These are phyloP conservation scores for Lymantria monacha DNA, from an alignment of 2,888 invertebrate genomes.

Conservation along the genomic window DNA sequence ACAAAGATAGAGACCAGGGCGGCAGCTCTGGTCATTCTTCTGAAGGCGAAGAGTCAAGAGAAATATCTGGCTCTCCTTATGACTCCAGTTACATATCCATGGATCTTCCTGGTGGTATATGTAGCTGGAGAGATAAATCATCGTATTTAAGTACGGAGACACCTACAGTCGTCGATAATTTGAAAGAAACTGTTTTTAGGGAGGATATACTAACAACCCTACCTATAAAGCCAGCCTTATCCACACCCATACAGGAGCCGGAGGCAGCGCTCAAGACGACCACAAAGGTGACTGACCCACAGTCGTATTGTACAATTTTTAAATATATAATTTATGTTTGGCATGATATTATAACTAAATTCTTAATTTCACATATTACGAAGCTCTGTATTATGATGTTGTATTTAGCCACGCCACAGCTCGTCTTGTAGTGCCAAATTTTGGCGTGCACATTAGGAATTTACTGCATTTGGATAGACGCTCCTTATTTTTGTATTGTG, in stretches of 20 bases:
- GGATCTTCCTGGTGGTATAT: conserved; percentile 90
- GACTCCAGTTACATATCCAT: conserved; percentile 86
- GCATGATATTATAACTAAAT: conserved; percentile 79
- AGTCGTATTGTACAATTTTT: conserved; percentile 79
- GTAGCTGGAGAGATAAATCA: conserved; percentile 91
- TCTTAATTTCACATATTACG: conserved; percentile 72
- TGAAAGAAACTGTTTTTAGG: conserved; percentile 44
- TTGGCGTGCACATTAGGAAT: conserved; percentile 59
- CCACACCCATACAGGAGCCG: conserved; percentile 72
- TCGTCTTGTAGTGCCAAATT: conserved; percentile 78
- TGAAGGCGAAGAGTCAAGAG: conserved; percentile 59
- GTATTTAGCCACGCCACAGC: conserved; percentile 62
- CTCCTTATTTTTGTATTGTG: conserved; percentile 49
- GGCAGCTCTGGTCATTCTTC: conserved; percentile 82
- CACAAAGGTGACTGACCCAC: conserved; percentile 77
- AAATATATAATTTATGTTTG: conserved; percentile 76
- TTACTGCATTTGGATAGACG: conserved; percentile 40
- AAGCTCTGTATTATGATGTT: conserved; percentile 68
- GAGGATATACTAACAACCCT: conserved; percentile 79
- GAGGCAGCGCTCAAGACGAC: conserved; percentile 55
- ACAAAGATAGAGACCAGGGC: conserved; percentile 83
- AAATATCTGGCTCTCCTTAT: conserved; percentile 53
- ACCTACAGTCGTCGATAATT: conserved; percentile 49
- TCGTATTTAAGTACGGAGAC: conserved; percentile 87
- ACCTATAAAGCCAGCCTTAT: conserved; percentile 67